Conservation (phyloP, 2,113 vertebrate species). For the Bombycilla garrulus region DNA sequence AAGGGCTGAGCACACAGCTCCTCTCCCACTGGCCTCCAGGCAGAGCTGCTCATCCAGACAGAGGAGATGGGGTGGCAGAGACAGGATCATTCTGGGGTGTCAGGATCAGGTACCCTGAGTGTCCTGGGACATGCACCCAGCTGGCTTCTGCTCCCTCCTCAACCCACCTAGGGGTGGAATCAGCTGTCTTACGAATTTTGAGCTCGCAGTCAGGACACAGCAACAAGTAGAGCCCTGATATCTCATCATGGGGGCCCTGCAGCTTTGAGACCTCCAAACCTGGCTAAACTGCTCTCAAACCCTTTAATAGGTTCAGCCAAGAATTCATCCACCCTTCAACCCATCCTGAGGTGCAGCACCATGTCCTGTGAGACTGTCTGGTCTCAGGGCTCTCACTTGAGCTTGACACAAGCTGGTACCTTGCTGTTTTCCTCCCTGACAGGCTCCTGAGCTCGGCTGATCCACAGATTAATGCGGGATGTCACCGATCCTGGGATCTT, state of each 20-base stretch:
- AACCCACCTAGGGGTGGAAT: background rate
- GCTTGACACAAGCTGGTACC: background rate
- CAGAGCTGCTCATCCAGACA: background rate
- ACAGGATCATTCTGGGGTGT: background rate
- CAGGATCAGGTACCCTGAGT: background rate
- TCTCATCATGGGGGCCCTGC: background rate
- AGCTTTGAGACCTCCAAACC: background rate
- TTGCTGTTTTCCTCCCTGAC: slow-evolving; percentile 57
- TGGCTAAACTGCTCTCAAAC: background rate
- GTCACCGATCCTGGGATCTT: slow-evolving; percentile 78
- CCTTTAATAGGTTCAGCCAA: background rate
- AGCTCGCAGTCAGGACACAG: background rate
- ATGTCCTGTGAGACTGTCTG: background rate
- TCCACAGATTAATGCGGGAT: slow-evolving; percentile 84
- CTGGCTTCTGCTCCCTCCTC: background rate
- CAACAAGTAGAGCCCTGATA: background rate
- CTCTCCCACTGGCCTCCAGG: background rate
- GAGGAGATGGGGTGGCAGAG: background rate
- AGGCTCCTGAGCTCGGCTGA: slow-evolving; percentile 75
- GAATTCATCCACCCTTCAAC: background rate
- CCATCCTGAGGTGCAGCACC: background rate
- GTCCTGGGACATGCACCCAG: background rate
- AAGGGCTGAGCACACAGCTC: accelerated
- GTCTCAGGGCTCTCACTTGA: background rate
- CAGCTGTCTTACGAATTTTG: background rate